Percentiles rank a stretch among this genome's conserved stretches.
Conservation (phyloP, 2,113 vertebrate genomes). For the Saguinus midas region DNA sequence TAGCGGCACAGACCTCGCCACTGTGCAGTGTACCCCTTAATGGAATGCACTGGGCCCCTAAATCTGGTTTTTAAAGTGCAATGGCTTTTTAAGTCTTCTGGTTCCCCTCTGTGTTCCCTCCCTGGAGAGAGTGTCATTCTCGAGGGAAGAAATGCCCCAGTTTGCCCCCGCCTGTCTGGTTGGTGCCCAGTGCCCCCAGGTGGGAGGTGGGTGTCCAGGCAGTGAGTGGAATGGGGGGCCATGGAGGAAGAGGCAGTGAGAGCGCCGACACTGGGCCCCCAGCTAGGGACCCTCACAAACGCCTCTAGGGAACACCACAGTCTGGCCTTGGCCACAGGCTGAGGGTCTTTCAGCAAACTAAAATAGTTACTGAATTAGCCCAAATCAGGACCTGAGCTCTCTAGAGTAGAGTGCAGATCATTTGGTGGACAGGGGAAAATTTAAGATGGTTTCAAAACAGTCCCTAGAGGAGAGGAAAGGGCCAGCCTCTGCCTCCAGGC, state of each 20-base stretch:
- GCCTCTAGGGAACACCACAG: too few relatives aligned
- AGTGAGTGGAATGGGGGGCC: too few relatives aligned
- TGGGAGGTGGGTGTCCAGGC: too few relatives aligned
- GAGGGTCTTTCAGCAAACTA: not conserved
- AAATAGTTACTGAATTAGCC: not conserved
- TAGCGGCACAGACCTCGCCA: too few relatives aligned
- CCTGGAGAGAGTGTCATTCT: not conserved
- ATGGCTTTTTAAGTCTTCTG: not conserved
- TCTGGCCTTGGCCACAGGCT: too few relatives aligned
- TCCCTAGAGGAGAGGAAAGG: not conserved
- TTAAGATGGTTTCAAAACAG: not conserved
- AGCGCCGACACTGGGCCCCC: too few relatives aligned
- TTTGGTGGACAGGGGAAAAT: not conserved
- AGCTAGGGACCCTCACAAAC: too few relatives aligned
- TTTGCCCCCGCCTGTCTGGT: not conserved
- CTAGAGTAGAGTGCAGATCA: not conserved
- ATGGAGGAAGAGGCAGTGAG: too few relatives aligned
- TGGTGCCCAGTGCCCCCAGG: accelerated
- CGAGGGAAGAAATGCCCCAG: accelerated
- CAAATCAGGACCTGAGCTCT: not conserved
- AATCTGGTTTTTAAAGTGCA: not conserved
- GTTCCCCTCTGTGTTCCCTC: not conserved
- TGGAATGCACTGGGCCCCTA: too few relatives aligned
- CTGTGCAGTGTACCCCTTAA: too few relatives aligned
- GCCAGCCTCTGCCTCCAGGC: not conserved